Percentiles rank a stretch among this genome's conserved stretches.
Evolutionary conservation across 23 tunicate species (phyloP).

Genomic region (Halocynthia roretzi): DNA sequence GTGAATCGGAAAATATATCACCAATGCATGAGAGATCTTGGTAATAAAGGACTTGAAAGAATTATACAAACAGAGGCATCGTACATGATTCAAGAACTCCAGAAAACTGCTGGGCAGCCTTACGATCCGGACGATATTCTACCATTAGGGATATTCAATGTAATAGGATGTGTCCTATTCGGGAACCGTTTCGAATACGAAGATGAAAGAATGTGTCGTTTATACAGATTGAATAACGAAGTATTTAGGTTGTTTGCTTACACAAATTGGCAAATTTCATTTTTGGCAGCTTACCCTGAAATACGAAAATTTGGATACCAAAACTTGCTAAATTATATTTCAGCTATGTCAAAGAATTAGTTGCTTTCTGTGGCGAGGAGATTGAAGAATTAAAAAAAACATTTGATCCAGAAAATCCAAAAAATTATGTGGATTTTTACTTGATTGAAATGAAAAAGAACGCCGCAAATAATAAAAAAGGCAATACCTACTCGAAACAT

Average conservation of each 20-base stretch:
- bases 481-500: background rate
- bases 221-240: slow-evolving; percentile 3
- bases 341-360: background rate
- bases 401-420: slow-evolving; percentile 9
- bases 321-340: background rate
- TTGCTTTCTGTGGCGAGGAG: background rate
- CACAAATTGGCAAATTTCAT: background rate
- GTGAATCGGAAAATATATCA: too few relatives aligned
- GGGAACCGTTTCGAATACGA: slow-evolving; percentile 7
- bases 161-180: background rate
- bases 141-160: slow-evolving; percentile 7
- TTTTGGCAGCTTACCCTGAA: slow-evolving; percentile 3
- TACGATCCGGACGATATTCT: too few relatives aligned
- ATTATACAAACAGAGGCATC: too few relatives aligned
- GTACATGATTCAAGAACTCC: too few relatives aligned
- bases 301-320: slow-evolving; percentile 15
- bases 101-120: too few relatives aligned
- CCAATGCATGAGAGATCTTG: too few relatives aligned
- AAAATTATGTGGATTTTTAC: slow-evolving; percentile 17
- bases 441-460: slow-evolving; percentile 4
- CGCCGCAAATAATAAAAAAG: background rate
- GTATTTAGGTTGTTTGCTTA: background rate
- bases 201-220: background rate
- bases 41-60: background rate
- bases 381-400: background rate